Conservation (phyloP, 2,797 vertebrate species). For the Poliocrania exsul region DNA sequence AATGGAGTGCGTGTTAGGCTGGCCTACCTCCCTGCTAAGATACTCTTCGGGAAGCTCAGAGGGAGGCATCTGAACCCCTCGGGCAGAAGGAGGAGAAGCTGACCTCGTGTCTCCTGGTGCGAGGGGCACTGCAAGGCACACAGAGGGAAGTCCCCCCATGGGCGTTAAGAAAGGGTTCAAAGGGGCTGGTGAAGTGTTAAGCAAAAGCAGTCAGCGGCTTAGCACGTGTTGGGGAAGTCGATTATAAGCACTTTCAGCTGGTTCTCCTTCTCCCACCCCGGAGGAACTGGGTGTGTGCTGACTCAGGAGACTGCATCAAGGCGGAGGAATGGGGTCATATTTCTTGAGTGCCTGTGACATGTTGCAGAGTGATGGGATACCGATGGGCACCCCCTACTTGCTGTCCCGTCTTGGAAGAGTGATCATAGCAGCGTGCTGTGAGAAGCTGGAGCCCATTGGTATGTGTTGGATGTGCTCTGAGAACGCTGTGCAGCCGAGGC, state of each 20-base stretch:
- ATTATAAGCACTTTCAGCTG: slow-evolving; percentile 35
- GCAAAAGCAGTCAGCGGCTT: not conserved
- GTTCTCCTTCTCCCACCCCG: not conserved
- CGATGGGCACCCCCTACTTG: not conserved
- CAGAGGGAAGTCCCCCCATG: not conserved
- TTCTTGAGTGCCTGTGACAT: not conserved
- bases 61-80: not conserved
- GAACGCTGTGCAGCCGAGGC: not conserved
- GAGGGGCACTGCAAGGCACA: not conserved
- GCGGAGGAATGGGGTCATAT: not conserved
- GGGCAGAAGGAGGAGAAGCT: not conserved
- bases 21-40: not conserved
- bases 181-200: not conserved
- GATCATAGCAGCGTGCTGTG: not conserved
- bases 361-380: not conserved
- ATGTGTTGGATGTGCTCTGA: not conserved
- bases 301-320: not conserved
- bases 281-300: slow-evolving; percentile 15
- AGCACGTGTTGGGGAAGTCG: slow-evolving; percentile 9
- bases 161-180: not conserved
- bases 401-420: not conserved
- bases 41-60: not conserved
- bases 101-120: not conserved
- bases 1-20: not conserved
- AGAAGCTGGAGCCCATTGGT: not conserved